These are phyloP conservation scores for Crypturellus tataupa DNA, from an alignment of 2,797 vertebrate genomes.

Conservation along the genomic window DNA sequence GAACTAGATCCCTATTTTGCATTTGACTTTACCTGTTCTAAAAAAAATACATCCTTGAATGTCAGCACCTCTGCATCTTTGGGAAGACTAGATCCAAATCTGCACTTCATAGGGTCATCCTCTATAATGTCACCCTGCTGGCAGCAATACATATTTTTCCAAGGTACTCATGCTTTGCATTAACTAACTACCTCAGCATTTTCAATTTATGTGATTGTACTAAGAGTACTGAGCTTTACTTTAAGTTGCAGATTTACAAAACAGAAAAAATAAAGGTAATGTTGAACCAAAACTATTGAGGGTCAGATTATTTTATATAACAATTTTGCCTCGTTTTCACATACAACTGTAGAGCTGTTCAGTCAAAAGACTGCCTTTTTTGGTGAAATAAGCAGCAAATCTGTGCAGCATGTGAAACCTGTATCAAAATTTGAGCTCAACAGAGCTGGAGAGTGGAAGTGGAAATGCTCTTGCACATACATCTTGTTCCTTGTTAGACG, in stretches of 20 bases:
- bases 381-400: not conserved
- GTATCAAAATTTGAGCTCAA: not conserved
- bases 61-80: not conserved
- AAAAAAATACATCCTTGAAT: not conserved
- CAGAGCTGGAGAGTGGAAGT: not conserved
- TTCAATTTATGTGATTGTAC: not conserved
- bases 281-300: not conserved
- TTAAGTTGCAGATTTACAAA: not conserved
- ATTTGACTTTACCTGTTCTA: not conserved
- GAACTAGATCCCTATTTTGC: not conserved
- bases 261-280: not conserved
- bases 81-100: not conserved
- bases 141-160: not conserved
- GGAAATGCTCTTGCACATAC: not conserved
- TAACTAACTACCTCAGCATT: not conserved
- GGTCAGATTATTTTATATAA: not conserved
- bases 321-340: not conserved
- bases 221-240: not conserved
- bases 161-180: not conserved
- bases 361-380: not conserved
- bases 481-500: not conserved
- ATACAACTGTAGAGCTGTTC: fast-evolving
- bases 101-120: not conserved
- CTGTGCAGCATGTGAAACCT: not conserved
- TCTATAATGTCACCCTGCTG: not conserved